Conservation (phyloP, 2,113 vertebrate species). For the Grammomys surdaster region DNA sequence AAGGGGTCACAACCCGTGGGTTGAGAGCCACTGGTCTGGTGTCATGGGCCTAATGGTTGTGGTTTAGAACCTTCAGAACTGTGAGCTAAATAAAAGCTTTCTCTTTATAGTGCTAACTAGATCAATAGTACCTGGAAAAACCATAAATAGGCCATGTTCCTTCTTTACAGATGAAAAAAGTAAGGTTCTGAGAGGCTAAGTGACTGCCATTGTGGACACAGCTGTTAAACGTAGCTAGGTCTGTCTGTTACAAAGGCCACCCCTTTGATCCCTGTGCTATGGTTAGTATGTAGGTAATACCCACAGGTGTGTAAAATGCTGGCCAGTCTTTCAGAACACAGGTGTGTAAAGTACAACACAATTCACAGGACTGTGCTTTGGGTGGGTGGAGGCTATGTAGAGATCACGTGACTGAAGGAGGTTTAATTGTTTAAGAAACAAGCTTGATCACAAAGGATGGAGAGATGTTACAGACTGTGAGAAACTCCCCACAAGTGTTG, state of each 20-base stretch:
- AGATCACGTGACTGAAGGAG: neutral
- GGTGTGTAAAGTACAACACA: no score
- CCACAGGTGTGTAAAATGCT: neutral
- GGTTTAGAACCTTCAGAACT: neutral
- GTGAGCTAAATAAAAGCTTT: neutral
- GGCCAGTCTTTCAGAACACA: neutral
- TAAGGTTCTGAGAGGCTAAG: neutral
- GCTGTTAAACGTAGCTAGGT: neutral
- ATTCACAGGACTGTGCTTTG: neutral
- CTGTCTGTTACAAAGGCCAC: neutral
- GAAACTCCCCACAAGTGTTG: neutral
- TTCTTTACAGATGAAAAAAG: conserved; percentile 7
- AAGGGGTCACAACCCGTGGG: neutral
- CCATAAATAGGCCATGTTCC: neutral
- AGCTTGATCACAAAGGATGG: neutral
- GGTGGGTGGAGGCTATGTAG: neutral
- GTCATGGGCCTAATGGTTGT: no score
- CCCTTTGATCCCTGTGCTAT: neutral
- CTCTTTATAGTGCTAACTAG: neutral
- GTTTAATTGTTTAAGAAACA: neutral
- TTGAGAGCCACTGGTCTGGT: neutral
- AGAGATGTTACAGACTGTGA: neutral
- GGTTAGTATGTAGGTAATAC: neutral
- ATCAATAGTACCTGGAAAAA: neutral
- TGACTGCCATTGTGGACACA: neutral